Base-by-base conservation (phyloP, 2,797 vertebrate genomes). In the Melanogrammus aeglefinus region DNA sequence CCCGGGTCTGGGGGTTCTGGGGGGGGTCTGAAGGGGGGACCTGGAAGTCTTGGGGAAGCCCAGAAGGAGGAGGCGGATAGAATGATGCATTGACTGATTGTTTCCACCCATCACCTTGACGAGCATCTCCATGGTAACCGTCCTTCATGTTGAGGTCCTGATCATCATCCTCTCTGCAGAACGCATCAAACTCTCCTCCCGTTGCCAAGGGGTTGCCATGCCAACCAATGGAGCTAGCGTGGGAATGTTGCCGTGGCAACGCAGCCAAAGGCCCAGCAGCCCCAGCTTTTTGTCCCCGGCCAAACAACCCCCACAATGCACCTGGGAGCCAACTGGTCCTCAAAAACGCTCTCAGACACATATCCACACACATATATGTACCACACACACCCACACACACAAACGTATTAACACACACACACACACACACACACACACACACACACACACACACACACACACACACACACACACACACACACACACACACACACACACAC, bases 181-280 rank as follows among this genome's bases (percentile, higher is more conserved):
- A 16, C 51, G n/a, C 44, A n/a, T 27, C 57, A 66, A 24, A 24
- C 57, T 27, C 57, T 24, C n/a, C 10, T 24, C 57, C n/a, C 57
- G 10, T 66, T 2, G 57, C 57, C 21, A 14, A 21, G 51, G 51
- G 21, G 86, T 88, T 82, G 36, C 84, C 79, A 77, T 85, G 85
- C 0, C 81, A 2, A 89, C 87, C 41, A 24, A 87, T 10, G n/a
- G 78, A 81, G 73, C 75, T 47, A 78, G 76, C 31, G 75, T 88
- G 84, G 81, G 83, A 86, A 74, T 83, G 89, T 89, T 87, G 79
- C 82, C 14, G 13, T 47, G 74, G 86, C 69, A 44, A 82, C 21
- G 27, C 29, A 44, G 31, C 38, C n/a, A 9, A 24, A 73, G 33
- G 14, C 31, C 72, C 35, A 33, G 29, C 69, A 35, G 51, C 41